Conservation (phyloP, 2,113 vertebrate species). For the Amblyornis subalaris region DNA sequence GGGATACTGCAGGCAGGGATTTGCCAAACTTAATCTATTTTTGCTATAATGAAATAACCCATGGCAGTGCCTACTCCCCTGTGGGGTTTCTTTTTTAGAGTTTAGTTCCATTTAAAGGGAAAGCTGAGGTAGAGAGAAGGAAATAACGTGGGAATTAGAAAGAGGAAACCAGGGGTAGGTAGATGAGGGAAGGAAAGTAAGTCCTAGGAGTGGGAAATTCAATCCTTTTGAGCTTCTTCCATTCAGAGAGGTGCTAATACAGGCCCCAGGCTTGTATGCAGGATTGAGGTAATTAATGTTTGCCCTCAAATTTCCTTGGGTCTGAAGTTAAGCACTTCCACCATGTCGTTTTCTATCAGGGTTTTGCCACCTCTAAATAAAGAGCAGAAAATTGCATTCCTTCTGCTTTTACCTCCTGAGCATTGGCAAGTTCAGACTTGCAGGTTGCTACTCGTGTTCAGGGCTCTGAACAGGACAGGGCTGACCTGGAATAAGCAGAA, state of each 20-base stretch:
- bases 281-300: conserved; percentile 30
- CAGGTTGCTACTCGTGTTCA: background rate
- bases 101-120: background rate
- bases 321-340: conserved; percentile 49
- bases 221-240: conserved; percentile 20
- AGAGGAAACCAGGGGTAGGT: background rate
- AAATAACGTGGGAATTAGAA: background rate
- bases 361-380: conserved; percentile 28
- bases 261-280: background rate
- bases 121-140: background rate
- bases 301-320: conserved; percentile 37
- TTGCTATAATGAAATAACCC: background rate
- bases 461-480: background rate
- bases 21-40: conserved; percentile 2
- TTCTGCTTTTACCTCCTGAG: background rate
- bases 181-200: conserved; percentile 8
- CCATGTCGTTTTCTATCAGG: conserved; percentile 4
- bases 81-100: background rate
- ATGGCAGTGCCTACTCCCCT: background rate
- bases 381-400: conserved; percentile 7
- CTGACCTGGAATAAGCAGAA: background rate
- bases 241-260: conserved; percentile 45
- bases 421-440: background rate
- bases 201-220: conserved; percentile 31
- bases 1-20: background rate